Evolutionary conservation across 1,140 invertebrate genomes (phyloP).

Genomic region (Carposina sasakii): DNA sequence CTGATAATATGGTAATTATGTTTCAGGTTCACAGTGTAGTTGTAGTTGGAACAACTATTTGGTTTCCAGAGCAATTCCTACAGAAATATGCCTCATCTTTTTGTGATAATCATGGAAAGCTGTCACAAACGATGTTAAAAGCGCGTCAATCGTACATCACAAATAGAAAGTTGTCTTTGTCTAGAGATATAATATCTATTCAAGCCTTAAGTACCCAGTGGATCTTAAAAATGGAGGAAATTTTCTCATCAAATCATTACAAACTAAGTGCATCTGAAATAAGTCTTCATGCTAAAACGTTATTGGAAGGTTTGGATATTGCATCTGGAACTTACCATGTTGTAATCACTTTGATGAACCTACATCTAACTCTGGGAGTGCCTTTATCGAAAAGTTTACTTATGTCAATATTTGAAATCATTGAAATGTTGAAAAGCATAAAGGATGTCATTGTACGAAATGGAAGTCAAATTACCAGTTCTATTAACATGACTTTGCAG

Average conservation of each 20-base stretch:
- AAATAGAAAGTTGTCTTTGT: slow-evolving; percentile 73
- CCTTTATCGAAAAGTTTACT: slow-evolving; percentile 87
- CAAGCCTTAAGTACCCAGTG: slow-evolving; percentile 65
- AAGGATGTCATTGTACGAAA: slow-evolving; percentile 77
- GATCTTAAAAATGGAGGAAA: slow-evolving; percentile 76
- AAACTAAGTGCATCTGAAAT: slow-evolving; percentile 76
- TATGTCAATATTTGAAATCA: slow-evolving; percentile 83
- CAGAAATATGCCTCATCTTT: slow-evolving; percentile 75
- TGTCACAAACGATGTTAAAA: slow-evolving; percentile 70
- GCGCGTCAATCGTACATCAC: slow-evolving; percentile 74
- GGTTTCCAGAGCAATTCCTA: slow-evolving; percentile 87
- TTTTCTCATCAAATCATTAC: slow-evolving; percentile 68
- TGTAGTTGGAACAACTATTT: slow-evolving; percentile 83
- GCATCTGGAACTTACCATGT: slow-evolving; percentile 76
- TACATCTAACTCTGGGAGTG: slow-evolving; percentile 82
- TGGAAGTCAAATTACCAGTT: slow-evolving; percentile 74
- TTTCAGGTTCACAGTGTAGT: slow-evolving; percentile 80
- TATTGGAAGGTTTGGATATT: slow-evolving; percentile 80
- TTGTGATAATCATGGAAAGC: slow-evolving; percentile 75
- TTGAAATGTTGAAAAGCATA: slow-evolving; percentile 88
- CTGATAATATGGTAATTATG: too few species aligned
- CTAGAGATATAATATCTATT: slow-evolving; percentile 70
- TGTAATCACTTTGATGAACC: slow-evolving; percentile 82
- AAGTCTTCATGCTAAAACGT: slow-evolving; percentile 73
- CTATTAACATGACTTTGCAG: slow-evolving; percentile 79